These are phyloP conservation scores for Rostratula benghalensis DNA, from an alignment of 2,113 vertebrate genomes.

Conservation along the genomic window DNA sequence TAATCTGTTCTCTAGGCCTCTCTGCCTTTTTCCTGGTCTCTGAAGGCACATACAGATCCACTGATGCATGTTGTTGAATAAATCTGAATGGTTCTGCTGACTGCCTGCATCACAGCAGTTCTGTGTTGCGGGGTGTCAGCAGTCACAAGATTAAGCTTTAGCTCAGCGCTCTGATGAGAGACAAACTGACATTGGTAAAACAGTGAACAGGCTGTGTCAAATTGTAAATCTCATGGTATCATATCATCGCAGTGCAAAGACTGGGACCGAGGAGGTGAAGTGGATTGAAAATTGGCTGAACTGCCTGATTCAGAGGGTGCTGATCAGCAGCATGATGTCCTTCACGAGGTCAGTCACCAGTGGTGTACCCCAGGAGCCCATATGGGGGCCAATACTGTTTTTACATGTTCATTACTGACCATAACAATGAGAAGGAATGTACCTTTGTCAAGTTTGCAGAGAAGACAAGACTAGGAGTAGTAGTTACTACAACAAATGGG, in stretches of 20 bases:
- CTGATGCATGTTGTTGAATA: background rate
- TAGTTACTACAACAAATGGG: background rate
- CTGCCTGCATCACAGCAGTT: background rate
- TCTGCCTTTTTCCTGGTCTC: background rate
- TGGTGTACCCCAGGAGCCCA: no score
- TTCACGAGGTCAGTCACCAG: background rate
- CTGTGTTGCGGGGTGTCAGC: background rate
- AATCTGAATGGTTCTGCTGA: background rate
- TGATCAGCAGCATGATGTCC: background rate
- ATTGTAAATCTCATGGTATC: background rate
- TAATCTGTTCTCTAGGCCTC: background rate
- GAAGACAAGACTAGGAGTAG: background rate
- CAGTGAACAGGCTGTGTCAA: background rate
- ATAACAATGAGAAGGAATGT: background rate
- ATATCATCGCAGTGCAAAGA: background rate
- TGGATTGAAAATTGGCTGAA: background rate
- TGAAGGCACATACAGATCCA: background rate
- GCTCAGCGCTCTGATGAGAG: background rate
- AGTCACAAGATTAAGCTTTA: background rate
- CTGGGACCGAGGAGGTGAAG: background rate
- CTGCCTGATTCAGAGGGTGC: background rate
- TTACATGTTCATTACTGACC: background rate
- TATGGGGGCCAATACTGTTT: background rate
- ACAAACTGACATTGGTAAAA: background rate
- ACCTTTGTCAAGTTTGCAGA: background rate